A percentile compares a stretch with the other conserved stretches of the same genome.
Conservation (phyloP, 2,113 vertebrate genomes). For the Noturus placidus region DNA sequence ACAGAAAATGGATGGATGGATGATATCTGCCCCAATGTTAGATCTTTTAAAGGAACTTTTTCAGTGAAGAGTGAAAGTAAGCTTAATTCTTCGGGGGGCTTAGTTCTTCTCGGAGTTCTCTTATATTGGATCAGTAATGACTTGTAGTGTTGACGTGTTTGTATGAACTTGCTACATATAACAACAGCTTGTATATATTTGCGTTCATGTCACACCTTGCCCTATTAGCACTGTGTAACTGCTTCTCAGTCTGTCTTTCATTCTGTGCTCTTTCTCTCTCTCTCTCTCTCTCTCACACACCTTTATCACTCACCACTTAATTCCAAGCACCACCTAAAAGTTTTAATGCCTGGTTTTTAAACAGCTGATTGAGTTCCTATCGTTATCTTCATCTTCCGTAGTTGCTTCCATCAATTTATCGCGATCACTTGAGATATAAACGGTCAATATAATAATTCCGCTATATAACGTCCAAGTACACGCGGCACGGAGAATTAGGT, state of each 20-base stretch:
- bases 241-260: constrained; percentile 1
- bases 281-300: neutral
- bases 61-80: neutral
- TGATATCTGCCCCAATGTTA: neutral
- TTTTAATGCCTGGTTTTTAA: constrained; percentile 34
- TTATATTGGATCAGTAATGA: neutral
- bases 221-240: neutral
- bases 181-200: neutral
- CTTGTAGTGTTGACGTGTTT: neutral
- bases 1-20: no score
- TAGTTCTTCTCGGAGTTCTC: neutral
- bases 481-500: neutral
- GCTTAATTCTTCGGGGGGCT: neutral
- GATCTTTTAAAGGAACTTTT: neutral
- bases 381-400: neutral
- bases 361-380: constrained; percentile 35
- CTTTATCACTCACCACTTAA: constrained; percentile 26
- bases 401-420: neutral
- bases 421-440: neutral
- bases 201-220: neutral
- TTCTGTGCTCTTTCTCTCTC: neutral
- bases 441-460: neutral
- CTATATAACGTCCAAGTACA: neutral
- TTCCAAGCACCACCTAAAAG: constrained; percentile 32
- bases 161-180: neutral